Evolutionary conservation across 2,113 vertebrate genomes (phyloP).

Genomic region (Antechinus flavipes): DNA sequence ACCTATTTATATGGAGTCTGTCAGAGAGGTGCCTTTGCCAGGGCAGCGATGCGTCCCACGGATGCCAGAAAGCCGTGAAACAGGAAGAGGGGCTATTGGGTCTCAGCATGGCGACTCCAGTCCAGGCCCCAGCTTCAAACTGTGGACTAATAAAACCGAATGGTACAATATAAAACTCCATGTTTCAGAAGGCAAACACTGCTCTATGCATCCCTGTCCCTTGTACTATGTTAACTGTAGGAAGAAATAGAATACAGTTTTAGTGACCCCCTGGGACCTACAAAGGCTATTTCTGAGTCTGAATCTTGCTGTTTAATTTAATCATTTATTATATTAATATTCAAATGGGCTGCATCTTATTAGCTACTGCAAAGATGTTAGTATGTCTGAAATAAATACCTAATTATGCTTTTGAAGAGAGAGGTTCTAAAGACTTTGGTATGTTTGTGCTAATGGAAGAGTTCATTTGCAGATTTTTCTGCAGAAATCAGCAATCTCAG

Average conservation of each 20-base stretch:
- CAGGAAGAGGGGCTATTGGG: constrained; percentile 81
- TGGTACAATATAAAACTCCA: constrained; percentile 88
- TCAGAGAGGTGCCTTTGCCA: constrained; percentile 75
- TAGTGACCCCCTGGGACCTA: constrained; percentile 91
- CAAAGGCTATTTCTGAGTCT: constrained; percentile 93
- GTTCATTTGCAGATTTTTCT: constrained; percentile 88
- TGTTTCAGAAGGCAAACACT: constrained; percentile 90
- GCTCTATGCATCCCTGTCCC: constrained; percentile 87
- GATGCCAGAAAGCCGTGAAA: constrained; percentile 75
- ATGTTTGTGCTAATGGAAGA: constrained; percentile 88
- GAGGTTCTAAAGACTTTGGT: constrained; percentile 88
- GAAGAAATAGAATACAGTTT: constrained; percentile 89
- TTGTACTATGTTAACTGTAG: constrained; percentile 88
- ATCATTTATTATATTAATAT: constrained; percentile 95
- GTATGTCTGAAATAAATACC: constrained; percentile 91
- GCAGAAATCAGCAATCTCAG: constrained; percentile 87
- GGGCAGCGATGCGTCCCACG: constrained; percentile 72
- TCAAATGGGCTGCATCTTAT: constrained; percentile 92
- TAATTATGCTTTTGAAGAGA: constrained; percentile 91
- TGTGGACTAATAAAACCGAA: constrained; percentile 87
- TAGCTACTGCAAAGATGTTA: constrained; percentile 91
- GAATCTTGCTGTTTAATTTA: constrained; percentile 93
- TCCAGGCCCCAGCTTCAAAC: constrained; percentile 85
- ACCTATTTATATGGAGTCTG: constrained; percentile 74
- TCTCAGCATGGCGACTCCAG: constrained; percentile 84